These are phyloP conservation scores for Drosophila paranaensis DNA, from an alignment of 2,888 invertebrate species.

Conservation along the genomic window DNA sequence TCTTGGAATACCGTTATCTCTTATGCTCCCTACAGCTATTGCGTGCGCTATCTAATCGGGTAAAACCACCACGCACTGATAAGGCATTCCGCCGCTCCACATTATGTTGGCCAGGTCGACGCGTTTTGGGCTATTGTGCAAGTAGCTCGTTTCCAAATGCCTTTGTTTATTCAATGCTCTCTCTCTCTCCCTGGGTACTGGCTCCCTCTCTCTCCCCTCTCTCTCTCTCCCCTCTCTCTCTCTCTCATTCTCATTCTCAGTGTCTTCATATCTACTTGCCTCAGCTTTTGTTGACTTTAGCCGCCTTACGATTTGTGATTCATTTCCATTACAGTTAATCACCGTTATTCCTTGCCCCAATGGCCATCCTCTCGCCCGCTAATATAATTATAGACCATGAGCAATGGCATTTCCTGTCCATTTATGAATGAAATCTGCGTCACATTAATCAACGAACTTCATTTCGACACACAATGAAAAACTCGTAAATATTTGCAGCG, in stretches of 20 bases:
- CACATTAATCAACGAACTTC: conserved; percentile 26
- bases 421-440: conserved; percentile 62
- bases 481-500: background rate
- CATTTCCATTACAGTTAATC: conserved; percentile 70
- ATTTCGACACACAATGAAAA: conserved; percentile 61
- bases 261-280: background rate
- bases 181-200: conserved; percentile 3
- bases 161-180: conserved; percentile 53
- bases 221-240: background rate
- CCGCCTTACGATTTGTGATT: conserved; percentile 64
- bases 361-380: conserved; percentile 23
- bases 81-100: conserved; percentile 60
- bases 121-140: conserved; percentile 53
- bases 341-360: conserved; percentile 46
- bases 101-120: conserved; percentile 36
- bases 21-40: conserved; percentile 47
- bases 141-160: conserved; percentile 55
- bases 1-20: conserved; percentile 49
- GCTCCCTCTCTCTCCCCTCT: conserved; percentile 1
- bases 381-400: conserved; percentile 71
- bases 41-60: conserved; percentile 55
- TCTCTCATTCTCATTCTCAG: background rate
- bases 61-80: conserved; percentile 58
- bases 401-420: conserved; percentile 63
- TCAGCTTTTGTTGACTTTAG: conserved; percentile 48